These are phyloP conservation scores for Adrianichthys oophorus DNA, from an alignment of 2,797 vertebrate genomes.

Conservation along the genomic window DNA sequence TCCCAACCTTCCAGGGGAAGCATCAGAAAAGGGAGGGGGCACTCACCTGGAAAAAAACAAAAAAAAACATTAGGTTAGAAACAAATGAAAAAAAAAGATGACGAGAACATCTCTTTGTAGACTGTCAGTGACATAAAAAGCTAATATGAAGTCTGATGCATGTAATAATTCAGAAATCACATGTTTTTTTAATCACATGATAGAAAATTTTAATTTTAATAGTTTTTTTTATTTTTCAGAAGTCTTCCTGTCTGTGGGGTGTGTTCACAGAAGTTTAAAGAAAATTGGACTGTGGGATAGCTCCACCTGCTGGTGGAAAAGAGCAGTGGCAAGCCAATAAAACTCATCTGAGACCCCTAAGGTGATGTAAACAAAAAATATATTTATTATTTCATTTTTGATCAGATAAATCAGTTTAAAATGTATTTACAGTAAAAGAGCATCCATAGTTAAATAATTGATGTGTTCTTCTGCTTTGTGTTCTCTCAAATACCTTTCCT, in stretches of 20 bases:
- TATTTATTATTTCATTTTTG: too few relatives aligned
- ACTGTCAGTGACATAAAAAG: conserved; percentile 17
- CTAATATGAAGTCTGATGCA: conserved; percentile 6
- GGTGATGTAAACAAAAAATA: too few relatives aligned
- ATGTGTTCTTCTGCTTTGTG: too few relatives aligned
- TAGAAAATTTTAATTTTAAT: conserved; percentile 2
- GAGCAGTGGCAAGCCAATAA: conserved; percentile 4
- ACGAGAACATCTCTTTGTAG: background rate
- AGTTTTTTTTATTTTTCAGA: background rate
- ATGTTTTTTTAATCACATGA: conserved; percentile 4
- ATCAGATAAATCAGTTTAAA: background rate
- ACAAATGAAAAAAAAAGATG: background rate
- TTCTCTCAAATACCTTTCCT: too few relatives aligned
- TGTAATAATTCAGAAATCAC: conserved; percentile 9
- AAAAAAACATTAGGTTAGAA: conserved; percentile 15
- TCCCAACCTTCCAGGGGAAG: conserved; percentile 19
- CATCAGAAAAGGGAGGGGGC: conserved; percentile 13
- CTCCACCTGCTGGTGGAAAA: conserved; percentile 68
- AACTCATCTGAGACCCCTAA: too few relatives aligned
- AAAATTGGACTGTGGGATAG: conserved; percentile 29
- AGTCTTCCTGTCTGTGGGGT: background rate
- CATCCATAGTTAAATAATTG: too few relatives aligned
- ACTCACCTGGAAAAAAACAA: conserved; percentile 77
- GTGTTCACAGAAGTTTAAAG: too few relatives aligned
- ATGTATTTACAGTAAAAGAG: background rate